Percentiles rank a stretch among this genome's conserved stretches.
Conservation (phyloP, 2,113 vertebrate genomes). For the Poeciliopsis occidentalis region DNA sequence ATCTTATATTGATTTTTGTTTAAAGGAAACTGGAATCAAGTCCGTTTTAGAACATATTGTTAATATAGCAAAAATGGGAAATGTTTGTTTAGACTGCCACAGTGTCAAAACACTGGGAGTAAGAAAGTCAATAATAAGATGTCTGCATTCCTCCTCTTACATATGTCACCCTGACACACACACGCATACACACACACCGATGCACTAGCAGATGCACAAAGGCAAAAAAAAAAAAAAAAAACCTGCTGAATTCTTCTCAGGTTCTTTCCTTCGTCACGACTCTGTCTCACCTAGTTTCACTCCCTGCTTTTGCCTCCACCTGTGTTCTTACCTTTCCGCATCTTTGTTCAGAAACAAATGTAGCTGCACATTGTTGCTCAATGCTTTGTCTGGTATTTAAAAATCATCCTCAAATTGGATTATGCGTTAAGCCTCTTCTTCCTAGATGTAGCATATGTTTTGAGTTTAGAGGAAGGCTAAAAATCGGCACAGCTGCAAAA, state of each 20-base stretch:
- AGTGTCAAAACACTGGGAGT: neutral
- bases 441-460: constrained; percentile 5
- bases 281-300: neutral
- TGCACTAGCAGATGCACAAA: too few species aligned
- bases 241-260: neutral
- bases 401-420: constrained; percentile 37
- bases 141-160: neutral
- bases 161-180: neutral
- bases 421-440: constrained; percentile 20
- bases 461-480: constrained; percentile 5
- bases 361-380: constrained; percentile 16
- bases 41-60: neutral
- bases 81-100: neutral
- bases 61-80: neutral
- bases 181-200: too few species aligned
- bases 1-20: neutral
- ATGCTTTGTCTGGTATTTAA: constrained; percentile 21
- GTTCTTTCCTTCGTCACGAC: neutral
- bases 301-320: neutral
- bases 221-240: neutral
- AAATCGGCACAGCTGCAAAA: neutral
- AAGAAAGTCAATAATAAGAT: neutral
- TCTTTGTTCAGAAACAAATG: neutral
- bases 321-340: constrained; percentile 3
- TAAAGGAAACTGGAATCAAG: neutral